Evolutionary conservation across 1,140 invertebrate genomes (phyloP).

Genomic region (Caenorhabditis brenneri): DNA sequence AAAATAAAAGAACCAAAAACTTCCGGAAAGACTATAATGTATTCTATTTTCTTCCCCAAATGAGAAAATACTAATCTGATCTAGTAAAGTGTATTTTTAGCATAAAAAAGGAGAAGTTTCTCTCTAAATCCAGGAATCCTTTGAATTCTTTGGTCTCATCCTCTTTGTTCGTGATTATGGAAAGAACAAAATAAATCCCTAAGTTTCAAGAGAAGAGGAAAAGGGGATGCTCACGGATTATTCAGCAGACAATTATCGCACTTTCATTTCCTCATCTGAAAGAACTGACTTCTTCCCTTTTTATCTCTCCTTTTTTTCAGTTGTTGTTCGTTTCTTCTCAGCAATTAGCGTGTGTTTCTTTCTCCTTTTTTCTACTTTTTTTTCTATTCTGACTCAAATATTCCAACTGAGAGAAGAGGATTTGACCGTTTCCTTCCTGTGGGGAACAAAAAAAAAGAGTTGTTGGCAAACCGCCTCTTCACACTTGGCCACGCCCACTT

Average conservation of each 20-base stretch:
- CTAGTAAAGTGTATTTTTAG: not conserved
- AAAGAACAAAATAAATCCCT: conserved; percentile 9
- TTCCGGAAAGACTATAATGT: not conserved
- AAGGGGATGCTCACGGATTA: not conserved
- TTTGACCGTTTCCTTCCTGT: conserved; percentile 43
- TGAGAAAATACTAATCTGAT: not conserved
- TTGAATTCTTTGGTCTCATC: conserved; percentile 11
- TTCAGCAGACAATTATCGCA: conserved; percentile 31
- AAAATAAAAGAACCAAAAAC: no score
- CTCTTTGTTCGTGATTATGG: not conserved
- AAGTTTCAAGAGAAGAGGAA: not conserved
- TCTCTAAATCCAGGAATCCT: not conserved
- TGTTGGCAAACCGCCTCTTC: not conserved
- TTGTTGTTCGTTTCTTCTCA: conserved; percentile 27
- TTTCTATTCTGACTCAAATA: conserved; percentile 12
- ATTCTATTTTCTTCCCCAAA: not conserved
- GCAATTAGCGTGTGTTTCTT: conserved; percentile 40
- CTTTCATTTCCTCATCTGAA: conserved; percentile 38
- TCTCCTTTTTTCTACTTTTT: not conserved
- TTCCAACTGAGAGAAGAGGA: conserved; percentile 1
- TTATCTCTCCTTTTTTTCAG: not conserved
- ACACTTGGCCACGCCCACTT: not conserved
- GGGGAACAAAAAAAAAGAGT: not conserved
- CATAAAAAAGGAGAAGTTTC: not conserved
- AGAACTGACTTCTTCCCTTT: not conserved